A percentile compares a stretch with the other conserved stretches of the same genome.
Evolutionary conservation across 2,797 vertebrate species (phyloP).

Genomic region (Vireo griseus): DNA sequence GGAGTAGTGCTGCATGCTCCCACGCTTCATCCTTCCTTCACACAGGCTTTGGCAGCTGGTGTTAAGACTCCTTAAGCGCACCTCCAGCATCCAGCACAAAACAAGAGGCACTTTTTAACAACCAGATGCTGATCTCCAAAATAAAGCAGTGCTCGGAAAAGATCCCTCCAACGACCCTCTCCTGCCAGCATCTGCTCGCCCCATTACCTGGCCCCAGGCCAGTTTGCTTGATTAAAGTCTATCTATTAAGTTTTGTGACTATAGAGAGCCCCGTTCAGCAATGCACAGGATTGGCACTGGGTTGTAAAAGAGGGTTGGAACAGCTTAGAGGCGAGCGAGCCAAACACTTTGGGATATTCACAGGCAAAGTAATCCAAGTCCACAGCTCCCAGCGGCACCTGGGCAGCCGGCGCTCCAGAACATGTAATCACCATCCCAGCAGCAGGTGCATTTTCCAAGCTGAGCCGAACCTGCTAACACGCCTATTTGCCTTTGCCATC

Average conservation of each 20-base stretch:
- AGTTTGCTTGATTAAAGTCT: constrained; percentile 50
- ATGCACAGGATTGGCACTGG: neutral
- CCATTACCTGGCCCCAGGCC: constrained; percentile 1
- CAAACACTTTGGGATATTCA: constrained; percentile 52
- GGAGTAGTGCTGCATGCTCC: constrained; percentile 34
- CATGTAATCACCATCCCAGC: neutral
- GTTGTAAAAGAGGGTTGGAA: constrained; percentile 42
- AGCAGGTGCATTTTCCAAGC: constrained; percentile 56
- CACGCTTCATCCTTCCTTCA: constrained; percentile 37
- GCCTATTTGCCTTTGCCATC: constrained; percentile 19
- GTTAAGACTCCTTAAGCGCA: constrained; percentile 11
- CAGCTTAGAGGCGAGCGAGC: constrained; percentile 22
- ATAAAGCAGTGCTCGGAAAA: neutral
- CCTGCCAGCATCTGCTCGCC: constrained; percentile 43
- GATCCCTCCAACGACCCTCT: neutral
- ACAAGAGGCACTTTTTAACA: constrained; percentile 25
- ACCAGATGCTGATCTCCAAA: constrained; percentile 43
- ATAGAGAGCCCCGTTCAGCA: constrained; percentile 7
- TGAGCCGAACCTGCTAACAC: neutral
- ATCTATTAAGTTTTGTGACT: constrained; percentile 37
- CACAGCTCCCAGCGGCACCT: constrained; percentile 45
- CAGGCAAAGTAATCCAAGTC: constrained; percentile 50
- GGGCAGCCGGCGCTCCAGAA: constrained; percentile 43
- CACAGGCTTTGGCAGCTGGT: constrained; percentile 15
- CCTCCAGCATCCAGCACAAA: constrained; percentile 11